These are phyloP conservation scores for Eulemur mongoz DNA, from an alignment of 2,797 vertebrate genomes.

Conservation along the genomic window DNA sequence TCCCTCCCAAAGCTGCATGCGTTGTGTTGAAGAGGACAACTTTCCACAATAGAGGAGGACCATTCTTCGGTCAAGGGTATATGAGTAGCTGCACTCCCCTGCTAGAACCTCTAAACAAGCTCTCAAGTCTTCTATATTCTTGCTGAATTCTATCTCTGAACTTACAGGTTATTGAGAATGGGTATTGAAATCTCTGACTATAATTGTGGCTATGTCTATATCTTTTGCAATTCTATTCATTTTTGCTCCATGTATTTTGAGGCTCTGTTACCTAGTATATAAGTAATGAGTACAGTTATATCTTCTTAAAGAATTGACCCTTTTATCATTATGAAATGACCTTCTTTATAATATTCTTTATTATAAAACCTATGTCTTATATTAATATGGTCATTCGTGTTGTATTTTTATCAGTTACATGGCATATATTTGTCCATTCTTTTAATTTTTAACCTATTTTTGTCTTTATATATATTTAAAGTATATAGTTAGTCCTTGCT, in stretches of 20 bases:
- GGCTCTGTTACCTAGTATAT: background rate
- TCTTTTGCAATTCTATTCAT: background rate
- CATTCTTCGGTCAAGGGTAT: too few species aligned
- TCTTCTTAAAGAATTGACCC: background rate
- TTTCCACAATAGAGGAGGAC: too few species aligned
- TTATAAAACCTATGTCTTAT: background rate
- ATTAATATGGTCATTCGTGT: background rate
- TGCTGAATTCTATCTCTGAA: background rate
- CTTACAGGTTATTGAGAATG: background rate
- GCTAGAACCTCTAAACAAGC: too few species aligned
- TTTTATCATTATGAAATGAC: background rate
- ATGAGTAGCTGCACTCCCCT: too few species aligned
- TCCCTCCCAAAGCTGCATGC: too few species aligned
- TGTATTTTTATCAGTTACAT: background rate
- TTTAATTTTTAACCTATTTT: background rate
- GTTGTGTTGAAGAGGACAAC: too few species aligned
- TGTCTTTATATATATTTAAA: background rate
- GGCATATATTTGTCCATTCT: background rate
- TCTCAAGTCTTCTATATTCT: background rate
- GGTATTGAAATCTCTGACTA: background rate
- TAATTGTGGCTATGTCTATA: background rate
- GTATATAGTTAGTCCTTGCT: background rate
- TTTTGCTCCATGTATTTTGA: background rate
- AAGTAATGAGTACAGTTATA: background rate
- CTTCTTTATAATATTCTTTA: background rate